A percentile compares a stretch with the other conserved stretches of the same genome.
Conservation (phyloP, 2,888 invertebrate species). For the Trimorus sp. region DNA sequence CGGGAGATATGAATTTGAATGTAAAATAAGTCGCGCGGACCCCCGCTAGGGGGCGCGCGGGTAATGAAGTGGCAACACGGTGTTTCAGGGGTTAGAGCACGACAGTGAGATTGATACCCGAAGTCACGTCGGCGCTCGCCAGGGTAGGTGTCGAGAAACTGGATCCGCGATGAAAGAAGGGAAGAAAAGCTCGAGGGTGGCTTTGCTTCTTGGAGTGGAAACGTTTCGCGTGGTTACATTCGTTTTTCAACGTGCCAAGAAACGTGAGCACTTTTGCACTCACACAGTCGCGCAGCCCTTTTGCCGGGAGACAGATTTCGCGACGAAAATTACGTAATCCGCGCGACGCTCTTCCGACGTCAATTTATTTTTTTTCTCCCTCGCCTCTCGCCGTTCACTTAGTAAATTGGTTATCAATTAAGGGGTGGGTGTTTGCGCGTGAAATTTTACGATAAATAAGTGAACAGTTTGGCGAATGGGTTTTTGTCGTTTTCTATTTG, state of each 20-base stretch:
- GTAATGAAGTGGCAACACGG: conserved; percentile 80
- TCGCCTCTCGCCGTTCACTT: too few relatives aligned
- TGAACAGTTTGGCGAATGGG: too few relatives aligned
- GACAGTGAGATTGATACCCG: conserved; percentile 79
- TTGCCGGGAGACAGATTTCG: conserved; percentile 29
- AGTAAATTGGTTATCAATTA: too few relatives aligned
- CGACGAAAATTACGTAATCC: conserved; percentile 26
- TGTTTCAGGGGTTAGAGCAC: conserved; percentile 75
- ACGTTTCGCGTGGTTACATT: conserved; percentile 74
- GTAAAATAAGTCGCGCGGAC: conserved; percentile 38
- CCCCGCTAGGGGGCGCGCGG: conserved; percentile 67
- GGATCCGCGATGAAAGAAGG: conserved; percentile 71
- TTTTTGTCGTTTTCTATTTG: too few relatives aligned
- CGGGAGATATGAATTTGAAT: conserved; percentile 27
- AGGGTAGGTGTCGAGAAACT: conserved; percentile 77
- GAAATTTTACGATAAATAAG: too few relatives aligned
- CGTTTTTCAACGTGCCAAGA: conserved; percentile 69
- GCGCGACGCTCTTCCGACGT: background rate
- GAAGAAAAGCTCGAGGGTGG: conserved; percentile 70
- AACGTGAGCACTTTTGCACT: conserved; percentile 50
- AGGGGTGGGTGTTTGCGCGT: too few relatives aligned
- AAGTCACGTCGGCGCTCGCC: conserved; percentile 76
- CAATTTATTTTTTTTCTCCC: too few relatives aligned
- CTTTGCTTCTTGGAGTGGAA: conserved; percentile 70
- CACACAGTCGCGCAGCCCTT: background rate